Conservation (phyloP, 2,888 invertebrate genomes). For the Apantesis nais region DNA sequence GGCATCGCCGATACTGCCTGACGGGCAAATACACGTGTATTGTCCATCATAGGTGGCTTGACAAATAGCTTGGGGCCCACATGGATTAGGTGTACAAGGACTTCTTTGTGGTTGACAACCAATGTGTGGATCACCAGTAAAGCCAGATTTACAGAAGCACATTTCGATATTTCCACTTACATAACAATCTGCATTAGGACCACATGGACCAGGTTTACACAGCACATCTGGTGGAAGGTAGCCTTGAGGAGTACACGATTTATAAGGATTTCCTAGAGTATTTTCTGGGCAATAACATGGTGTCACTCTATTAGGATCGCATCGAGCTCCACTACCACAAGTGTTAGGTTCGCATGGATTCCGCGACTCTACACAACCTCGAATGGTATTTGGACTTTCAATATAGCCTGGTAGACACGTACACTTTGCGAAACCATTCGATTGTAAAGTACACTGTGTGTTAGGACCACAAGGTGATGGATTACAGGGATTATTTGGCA, state of each 20-base stretch:
- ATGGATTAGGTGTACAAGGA: constrained; percentile 92
- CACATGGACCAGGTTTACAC: constrained; percentile 94
- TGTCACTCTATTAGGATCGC: constrained; percentile 91
- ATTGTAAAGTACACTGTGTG: constrained; percentile 91
- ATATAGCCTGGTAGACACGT: constrained; percentile 93
- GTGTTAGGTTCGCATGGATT: constrained; percentile 94
- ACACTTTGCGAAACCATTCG: constrained; percentile 94
- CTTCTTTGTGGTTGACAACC: constrained; percentile 90
- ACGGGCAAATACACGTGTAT: constrained; percentile 90
- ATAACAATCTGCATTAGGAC: constrained; percentile 93
- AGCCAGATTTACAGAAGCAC: constrained; percentile 92
- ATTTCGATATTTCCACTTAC: constrained; percentile 92
- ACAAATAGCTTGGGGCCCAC: constrained; percentile 92
- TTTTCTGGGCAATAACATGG: constrained; percentile 95
- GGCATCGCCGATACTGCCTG: constrained; percentile 92
- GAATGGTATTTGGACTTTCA: constrained; percentile 94
- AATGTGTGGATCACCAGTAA: constrained; percentile 91
- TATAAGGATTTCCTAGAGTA: constrained; percentile 93
- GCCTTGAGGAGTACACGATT: constrained; percentile 87
- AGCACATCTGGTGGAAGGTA: constrained; percentile 86
- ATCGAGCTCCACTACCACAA: constrained; percentile 91
- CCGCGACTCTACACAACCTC: constrained; percentile 92
- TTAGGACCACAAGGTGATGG: constrained; percentile 95
- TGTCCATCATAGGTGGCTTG: constrained; percentile 88
- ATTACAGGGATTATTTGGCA: constrained; percentile 92